Conservation (phyloP, 2,113 vertebrate genomes). For the Melierax canorus region DNA sequence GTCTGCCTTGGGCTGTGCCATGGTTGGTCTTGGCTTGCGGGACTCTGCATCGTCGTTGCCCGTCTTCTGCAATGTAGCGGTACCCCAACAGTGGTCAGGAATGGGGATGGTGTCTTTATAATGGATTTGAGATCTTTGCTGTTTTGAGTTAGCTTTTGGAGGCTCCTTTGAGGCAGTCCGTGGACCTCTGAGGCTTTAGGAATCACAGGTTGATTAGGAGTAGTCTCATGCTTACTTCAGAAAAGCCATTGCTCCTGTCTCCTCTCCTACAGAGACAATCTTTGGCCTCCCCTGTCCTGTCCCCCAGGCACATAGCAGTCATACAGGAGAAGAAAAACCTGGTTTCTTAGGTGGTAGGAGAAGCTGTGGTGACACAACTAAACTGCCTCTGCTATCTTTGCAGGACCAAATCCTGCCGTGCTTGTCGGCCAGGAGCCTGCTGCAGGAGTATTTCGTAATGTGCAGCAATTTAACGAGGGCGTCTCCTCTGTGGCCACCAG, state of each 20-base stretch:
- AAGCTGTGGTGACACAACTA: not conserved
- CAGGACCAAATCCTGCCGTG: not conserved
- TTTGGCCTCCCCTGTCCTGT: not conserved
- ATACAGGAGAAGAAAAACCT: not conserved
- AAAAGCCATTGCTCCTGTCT: not conserved
- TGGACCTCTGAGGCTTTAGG: not conserved
- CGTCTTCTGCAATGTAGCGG: not conserved
- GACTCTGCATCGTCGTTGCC: not conserved
- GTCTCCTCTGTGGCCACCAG: not conserved
- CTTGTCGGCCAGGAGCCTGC: not conserved
- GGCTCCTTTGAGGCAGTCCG: not conserved
- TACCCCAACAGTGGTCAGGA: not conserved
- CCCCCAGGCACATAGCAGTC: fast-evolving
- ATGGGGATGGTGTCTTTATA: not conserved
- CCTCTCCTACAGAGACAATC: not conserved
- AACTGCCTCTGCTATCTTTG: not conserved
- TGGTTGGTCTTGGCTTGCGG: not conserved
- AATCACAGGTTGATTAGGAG: fast-evolving
- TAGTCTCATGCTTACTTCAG: not conserved
- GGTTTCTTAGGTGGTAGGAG: not conserved
- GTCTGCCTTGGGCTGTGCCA: fast-evolving
- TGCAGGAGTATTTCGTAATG: not conserved
- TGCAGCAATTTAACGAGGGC: not conserved
- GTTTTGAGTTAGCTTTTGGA: not conserved
- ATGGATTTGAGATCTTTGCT: not conserved